Base-by-base conservation (phyloP, 2,113 vertebrate species). In the Seriola rivoliana region DNA sequence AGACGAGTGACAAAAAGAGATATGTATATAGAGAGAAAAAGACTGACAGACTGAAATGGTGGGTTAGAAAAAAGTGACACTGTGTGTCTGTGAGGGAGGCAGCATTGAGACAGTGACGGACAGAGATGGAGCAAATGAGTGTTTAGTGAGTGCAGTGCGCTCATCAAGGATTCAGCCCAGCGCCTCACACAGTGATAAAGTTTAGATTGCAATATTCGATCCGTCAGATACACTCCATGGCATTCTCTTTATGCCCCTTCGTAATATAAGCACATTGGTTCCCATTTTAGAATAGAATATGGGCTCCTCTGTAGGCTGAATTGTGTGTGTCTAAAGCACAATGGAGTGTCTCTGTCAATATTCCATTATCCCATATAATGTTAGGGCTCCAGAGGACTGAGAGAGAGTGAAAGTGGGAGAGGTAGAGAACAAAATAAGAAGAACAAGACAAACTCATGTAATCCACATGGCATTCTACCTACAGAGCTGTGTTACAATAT, bases 191-290 rank as follows among this genome's bases (percentile, higher is more conserved):
- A 85, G 69, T 85, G 90, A 92, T 92, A 88, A 88, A 81, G 83
- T 93, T 93, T 85, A 66, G 90, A 93, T 89, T 90, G 89, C 75
- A 89, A 75, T 78, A 85, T 88, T 92, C 52, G 44, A 91, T 91
- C 72, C 44, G 16, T 92, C 79, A 81, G 52, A 59, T 65, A 86
- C 80, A 83, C 74, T 91, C 71, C 44, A 34, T 63, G 25, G 58
- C 65, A 59, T 42, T 62, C 23, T 85, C 74, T 38, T 74, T 71
- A 71, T 78, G 38, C 42, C 25, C 67, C 59, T 50, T 52, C 14
- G 7, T 75, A 85, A 80, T 78, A 78, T 68, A 69, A 62, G 76
- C 52, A 78, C 74, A 84, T 74, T 76, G 81, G 81, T 73, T 80
- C 72, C 79, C 58, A 68, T 85, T 91, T 89, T 52, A n/a, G 52